Evolutionary conservation across 2,888 invertebrate species (phyloP).

Genomic region (Catocala nupta): DNA sequence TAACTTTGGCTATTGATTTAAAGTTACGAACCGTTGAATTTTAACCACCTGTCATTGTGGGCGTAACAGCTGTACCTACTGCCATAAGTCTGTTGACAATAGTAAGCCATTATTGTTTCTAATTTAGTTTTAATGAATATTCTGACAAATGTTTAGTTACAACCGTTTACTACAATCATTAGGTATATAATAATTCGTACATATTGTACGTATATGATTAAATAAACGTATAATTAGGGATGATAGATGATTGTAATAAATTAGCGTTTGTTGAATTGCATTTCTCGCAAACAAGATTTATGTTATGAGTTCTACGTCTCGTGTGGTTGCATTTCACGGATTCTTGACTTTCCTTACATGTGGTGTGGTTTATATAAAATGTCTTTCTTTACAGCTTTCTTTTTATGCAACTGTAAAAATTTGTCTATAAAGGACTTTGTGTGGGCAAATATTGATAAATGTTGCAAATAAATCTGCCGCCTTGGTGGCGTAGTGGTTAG

Average conservation of each 20-base stretch:
- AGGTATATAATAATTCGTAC: slow-evolving; percentile 8
- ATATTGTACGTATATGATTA: slow-evolving; percentile 27
- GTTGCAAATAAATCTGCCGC: too few relatives aligned
- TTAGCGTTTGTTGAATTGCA: slow-evolving; percentile 22
- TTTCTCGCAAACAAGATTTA: slow-evolving; percentile 15
- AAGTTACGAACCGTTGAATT: slow-evolving; percentile 35
- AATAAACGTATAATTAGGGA: slow-evolving; percentile 30
- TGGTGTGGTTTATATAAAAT: background rate
- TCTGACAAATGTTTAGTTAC: slow-evolving; percentile 38
- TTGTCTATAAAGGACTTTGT: too few relatives aligned
- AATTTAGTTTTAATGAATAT: slow-evolving; percentile 50
- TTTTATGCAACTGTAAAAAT: too few relatives aligned
- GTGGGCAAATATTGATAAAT: too few relatives aligned
- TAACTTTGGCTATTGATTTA: slow-evolving; percentile 25
- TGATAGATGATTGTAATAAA: slow-evolving; percentile 27
- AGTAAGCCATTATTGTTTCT: slow-evolving; percentile 26
- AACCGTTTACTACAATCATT: slow-evolving; percentile 28
- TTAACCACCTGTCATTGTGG: slow-evolving; percentile 38
- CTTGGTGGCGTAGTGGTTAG: too few relatives aligned
- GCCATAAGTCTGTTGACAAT: slow-evolving; percentile 34
- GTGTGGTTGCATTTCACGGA: slow-evolving; percentile 26
- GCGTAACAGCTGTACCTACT: slow-evolving; percentile 27
- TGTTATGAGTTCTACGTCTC: slow-evolving; percentile 22
- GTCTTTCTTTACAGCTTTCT: too few relatives aligned
- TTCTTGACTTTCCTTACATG: slow-evolving; percentile 10